Evolutionary conservation across 1,140 invertebrate species (phyloP).

Genomic region (Hyposmocoma kahamanoa): DNA sequence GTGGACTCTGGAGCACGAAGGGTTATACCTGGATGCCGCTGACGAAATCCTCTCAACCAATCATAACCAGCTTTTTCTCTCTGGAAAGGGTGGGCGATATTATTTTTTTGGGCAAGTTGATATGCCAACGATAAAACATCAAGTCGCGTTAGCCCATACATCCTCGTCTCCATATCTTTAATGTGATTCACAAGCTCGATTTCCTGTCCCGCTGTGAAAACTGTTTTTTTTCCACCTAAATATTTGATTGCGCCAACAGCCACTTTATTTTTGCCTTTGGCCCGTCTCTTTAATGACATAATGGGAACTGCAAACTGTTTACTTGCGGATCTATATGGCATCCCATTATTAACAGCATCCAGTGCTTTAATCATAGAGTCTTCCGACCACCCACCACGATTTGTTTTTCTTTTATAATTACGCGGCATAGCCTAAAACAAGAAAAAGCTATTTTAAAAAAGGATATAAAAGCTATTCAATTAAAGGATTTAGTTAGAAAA

Average conservation of each 20-base stretch:
- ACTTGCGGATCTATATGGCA: too few species aligned
- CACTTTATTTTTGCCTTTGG: background rate
- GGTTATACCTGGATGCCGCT: constrained; percentile 25
- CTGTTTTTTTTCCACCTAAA: constrained; percentile 6
- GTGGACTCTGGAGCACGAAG: constrained; percentile 37
- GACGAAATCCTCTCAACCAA: constrained; percentile 26
- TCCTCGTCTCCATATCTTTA: constrained; percentile 20
- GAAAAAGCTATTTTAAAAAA: too few species aligned
- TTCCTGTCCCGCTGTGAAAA: constrained; percentile 11
- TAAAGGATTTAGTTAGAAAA: too few species aligned
- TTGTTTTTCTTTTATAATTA: too few species aligned
- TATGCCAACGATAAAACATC: constrained; percentile 23
- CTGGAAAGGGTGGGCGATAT: constrained; percentile 13
- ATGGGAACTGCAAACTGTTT: too few species aligned
- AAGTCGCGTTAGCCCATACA: constrained; percentile 16
- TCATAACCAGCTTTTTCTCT: constrained; percentile 13
- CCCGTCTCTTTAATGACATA: too few species aligned
- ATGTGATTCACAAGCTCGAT: constrained; percentile 15
- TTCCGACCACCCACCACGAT: too few species aligned
- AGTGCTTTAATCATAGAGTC: too few species aligned
- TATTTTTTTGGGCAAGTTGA: constrained; percentile 20
- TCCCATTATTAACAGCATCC: too few species aligned
- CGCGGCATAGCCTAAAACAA: too few species aligned
- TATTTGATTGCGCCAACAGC: background rate
- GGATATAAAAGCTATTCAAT: too few species aligned